Evolutionary conservation across 2,888 invertebrate genomes (phyloP), one percentile per base, ranked within the genome.

Genomic region (Ctenicera cuprea): DNA sequence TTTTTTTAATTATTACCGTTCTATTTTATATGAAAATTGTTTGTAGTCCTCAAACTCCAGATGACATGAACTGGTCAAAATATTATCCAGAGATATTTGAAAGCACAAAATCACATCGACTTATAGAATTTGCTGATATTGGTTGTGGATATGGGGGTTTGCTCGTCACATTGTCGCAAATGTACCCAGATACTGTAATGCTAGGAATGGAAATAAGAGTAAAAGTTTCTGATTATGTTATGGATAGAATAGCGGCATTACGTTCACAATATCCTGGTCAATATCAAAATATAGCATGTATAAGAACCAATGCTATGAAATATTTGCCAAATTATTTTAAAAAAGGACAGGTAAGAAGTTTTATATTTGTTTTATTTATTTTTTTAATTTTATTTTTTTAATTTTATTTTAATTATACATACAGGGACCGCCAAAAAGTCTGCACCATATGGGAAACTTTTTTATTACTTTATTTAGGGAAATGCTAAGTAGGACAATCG

Each of bases 121-220:
- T 81, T 77, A 95, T 99, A 0, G 94, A 97, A 86, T 98, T 98
- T 88, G 93, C 96, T 26, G 99, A 99, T 87, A 91, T 99, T 80
- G 99, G 99, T 0, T 99, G 99, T 89, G 99, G 99, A 0, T 99
- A 99, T 89, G 99, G 99, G 30, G 99, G 99, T 11, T 89, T 99
- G 69, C 87, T 97, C 80, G 96, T 98, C 59, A 94, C 95, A n/a
- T 87, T 99, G 43, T 94, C 98, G 0, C 90, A 94, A 68, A 92
- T 98, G 92, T 99, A 94, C 88, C 98, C 99, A 0, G 91, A 96
- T 0, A 94, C 89, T 62, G 88, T 97, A 71, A 95, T 97, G 88
- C 88, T 99, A 62, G 99, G 99, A 26, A 92, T 99, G 92, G 99
- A 99, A 89, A 99, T 99, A 77, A 90, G 99, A 73, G 97, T 99